phyloP scores from a whole-genome alignment of 2,888 invertebrate species.

The Pediacus dermestoides region DNA sequence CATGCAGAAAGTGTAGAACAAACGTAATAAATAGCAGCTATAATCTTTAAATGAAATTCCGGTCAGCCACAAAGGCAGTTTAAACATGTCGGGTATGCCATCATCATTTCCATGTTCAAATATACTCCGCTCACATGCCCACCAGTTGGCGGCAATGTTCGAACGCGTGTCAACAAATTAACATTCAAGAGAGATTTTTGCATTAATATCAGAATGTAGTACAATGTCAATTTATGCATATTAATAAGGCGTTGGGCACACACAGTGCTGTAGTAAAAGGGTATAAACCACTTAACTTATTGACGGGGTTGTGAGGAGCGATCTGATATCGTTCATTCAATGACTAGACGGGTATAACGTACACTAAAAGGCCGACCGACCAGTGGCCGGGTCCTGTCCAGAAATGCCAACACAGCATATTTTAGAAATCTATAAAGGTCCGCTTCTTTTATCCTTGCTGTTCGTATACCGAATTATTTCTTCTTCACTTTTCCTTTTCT shows the following conservation, averaged over 20 bases:
- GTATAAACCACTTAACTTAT: slow-evolving; percentile 5
- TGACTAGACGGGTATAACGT: not conserved
- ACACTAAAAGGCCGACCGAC: slow-evolving; percentile 22
- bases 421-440: slow-evolving; percentile 37
- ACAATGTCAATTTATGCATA: slow-evolving; percentile 45
- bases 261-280: slow-evolving; percentile 4
- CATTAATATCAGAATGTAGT: slow-evolving; percentile 38
- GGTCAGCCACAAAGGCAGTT: slow-evolving; percentile 10
- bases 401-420: slow-evolving; percentile 36
- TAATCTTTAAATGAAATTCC: slow-evolving; percentile 4
- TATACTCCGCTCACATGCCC: slow-evolving; percentile 19
- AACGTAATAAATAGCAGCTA: slow-evolving; percentile 4
- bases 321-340: not conserved
- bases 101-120: slow-evolving; percentile 32
- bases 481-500: slow-evolving; percentile 25
- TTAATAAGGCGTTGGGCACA: no score
- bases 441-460: slow-evolving; percentile 28
- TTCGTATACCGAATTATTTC: slow-evolving; percentile 25
- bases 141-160: slow-evolving; percentile 10
- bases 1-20: no score
- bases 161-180: slow-evolving; percentile 36
- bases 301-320: slow-evolving; percentile 4
- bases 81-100: slow-evolving; percentile 29
- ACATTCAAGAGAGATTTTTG: slow-evolving; percentile 42
- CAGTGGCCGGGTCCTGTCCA: slow-evolving; percentile 27